These are phyloP conservation scores for Drosophila robusta DNA, from an alignment of 2,888 invertebrate species.

Conservation along the genomic window DNA sequence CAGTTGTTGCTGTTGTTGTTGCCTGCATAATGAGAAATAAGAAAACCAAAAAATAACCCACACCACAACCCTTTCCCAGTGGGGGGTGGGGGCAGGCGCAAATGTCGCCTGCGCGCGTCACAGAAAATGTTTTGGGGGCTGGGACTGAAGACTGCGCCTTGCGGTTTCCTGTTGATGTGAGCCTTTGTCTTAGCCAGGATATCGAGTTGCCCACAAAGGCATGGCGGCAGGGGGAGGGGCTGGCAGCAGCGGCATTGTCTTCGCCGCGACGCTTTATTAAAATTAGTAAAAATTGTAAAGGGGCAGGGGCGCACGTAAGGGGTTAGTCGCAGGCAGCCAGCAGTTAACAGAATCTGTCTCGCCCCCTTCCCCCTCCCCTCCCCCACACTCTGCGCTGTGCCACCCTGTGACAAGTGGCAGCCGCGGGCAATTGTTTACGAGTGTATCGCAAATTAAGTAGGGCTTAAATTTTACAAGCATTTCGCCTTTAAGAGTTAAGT, in stretches of 20 bases:
- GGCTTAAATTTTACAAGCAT: slow-evolving; percentile 80
- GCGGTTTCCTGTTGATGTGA: slow-evolving; percentile 79
- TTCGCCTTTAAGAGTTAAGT: slow-evolving; percentile 80
- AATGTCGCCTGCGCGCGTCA: slow-evolving; percentile 56
- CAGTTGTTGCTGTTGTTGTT: slow-evolving; percentile 18
- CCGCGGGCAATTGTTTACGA: slow-evolving; percentile 79
- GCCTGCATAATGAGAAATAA: slow-evolving; percentile 73
- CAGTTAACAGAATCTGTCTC: slow-evolving; percentile 1
- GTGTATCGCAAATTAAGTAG: slow-evolving; percentile 80
- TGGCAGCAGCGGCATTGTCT: slow-evolving; percentile 54
- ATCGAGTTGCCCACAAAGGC: slow-evolving; percentile 65
- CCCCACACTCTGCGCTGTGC: too few species aligned
- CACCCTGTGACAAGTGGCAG: slow-evolving; percentile 47
- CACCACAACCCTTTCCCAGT: slow-evolving; percentile 9
- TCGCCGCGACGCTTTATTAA: slow-evolving; percentile 72
- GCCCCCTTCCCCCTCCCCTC: not conserved
- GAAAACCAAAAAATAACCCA: slow-evolving; percentile 42
- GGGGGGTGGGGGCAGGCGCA: not conserved
- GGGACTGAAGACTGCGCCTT: slow-evolving; percentile 38
- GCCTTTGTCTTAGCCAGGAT: slow-evolving; percentile 75
- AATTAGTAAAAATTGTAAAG: slow-evolving; percentile 81
- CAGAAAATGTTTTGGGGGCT: slow-evolving; percentile 31
- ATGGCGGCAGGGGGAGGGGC: not conserved
- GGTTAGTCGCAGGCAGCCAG: slow-evolving; percentile 4
- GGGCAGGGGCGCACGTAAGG: slow-evolving; percentile 6